Base-by-base conservation (phyloP, 1,140 invertebrate species). In the Melanaphis sacchari region DNA sequence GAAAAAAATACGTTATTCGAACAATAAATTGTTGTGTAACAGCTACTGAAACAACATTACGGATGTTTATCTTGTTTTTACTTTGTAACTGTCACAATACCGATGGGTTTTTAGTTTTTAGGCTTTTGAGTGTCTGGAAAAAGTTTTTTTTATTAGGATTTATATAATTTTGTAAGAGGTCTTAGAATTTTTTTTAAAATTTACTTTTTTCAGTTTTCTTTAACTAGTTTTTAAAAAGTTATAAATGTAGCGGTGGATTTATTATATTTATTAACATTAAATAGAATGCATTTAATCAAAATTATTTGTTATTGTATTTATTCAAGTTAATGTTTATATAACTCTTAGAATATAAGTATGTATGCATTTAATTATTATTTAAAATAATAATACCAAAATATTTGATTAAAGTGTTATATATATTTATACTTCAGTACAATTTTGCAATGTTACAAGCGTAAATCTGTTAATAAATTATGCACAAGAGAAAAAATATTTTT, bases 11-110 rank as follows among this genome's bases (percentile, higher is more conserved):
- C 88, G 26, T 59, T 59, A 31, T 90, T 90, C 22, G 88, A 90
- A 90, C 52, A 54, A 90, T 90, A 90, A 90, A 90, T 90, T 90
- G 49, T 90, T 90, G 38, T 59, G 36, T 54, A 40, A 21, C 88
- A 40, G 88, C 49, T 40, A 54, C 46, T 22, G 49, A 88, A 90
- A 90, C 36, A 54, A 54, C n/a, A 90, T 90, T 40, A 59, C 52
- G 36, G 36, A 90, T 26, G 88, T 38, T 90, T 90, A 90, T 90
- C 52, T 90, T 90, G 49, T 90, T 90, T n/a, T 59, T 90, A 54
- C 49, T 90, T 59, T 59, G 49, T 59, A 59, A 59, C 52, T 90
- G 88, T 90, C 52, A 54, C 88, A 40, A 59, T 4, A 90, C 88
- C 49, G 36, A 59, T 59, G 49, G 88, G 31, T 38, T 90, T 90